Percentiles rank a stretch among this genome's conserved stretches.
These are phyloP conservation scores for Ariopsis seemanni DNA, from an alignment of 2,113 vertebrate species.

Conservation along the genomic window DNA sequence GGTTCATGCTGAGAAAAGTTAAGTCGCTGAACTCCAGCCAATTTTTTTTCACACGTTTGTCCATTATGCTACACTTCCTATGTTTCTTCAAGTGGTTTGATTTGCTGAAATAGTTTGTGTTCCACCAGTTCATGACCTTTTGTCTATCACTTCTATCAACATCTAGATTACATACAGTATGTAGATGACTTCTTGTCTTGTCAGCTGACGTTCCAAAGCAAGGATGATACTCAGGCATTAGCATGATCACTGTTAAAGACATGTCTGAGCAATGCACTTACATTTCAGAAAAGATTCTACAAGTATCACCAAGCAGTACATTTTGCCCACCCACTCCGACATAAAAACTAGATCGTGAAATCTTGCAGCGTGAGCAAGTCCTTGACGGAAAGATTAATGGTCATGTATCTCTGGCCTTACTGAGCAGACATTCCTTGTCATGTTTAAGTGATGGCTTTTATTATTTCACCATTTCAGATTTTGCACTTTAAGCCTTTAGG, in stretches of 20 bases:
- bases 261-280: neutral
- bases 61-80: neutral
- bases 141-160: neutral
- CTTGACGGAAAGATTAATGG: neutral
- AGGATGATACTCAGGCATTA: neutral
- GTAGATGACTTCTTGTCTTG: neutral
- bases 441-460: constrained; percentile 13
- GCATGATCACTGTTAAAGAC: neutral
- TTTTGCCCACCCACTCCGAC: neutral
- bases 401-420: neutral
- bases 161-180: neutral
- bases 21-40: neutral
- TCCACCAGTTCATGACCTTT: neutral
- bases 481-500: constrained; percentile 8
- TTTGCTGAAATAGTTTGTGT: neutral
- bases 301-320: neutral
- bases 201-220: neutral
- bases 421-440: neutral
- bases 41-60: neutral
- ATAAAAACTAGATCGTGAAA: neutral
- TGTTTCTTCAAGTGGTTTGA: neutral
- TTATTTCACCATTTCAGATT: neutral
- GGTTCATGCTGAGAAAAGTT: neutral
- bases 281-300: neutral
- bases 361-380: constrained; percentile 16